Conservation (phyloP, 2,888 invertebrate species). For the Apodemia zela region DNA sequence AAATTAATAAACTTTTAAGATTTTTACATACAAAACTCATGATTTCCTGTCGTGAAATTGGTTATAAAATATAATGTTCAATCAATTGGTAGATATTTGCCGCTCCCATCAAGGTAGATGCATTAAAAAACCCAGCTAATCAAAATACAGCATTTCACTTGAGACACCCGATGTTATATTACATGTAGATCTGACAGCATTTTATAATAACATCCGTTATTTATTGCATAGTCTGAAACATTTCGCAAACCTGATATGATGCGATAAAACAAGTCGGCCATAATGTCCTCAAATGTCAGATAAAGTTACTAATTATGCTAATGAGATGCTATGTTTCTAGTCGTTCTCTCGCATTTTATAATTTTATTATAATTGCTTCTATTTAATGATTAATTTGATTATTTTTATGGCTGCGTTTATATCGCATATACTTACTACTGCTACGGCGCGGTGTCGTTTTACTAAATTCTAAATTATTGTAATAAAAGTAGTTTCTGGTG, state of each 20-base stretch:
- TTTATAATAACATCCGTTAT: neutral
- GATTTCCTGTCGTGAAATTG: too few relatives aligned
- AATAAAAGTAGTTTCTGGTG: neutral
- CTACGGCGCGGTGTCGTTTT: neutral
- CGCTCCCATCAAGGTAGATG: too few relatives aligned
- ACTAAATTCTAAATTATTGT: neutral
- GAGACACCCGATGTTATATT: too few relatives aligned
- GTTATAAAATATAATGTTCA: too few relatives aligned
- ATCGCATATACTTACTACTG: neutral
- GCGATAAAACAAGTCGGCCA: conserved; percentile 10
- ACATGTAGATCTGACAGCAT: neutral
- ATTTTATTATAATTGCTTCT: neutral
- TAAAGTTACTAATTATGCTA: conserved; percentile 10
- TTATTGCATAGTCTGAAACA: neutral
- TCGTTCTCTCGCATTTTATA: neutral
- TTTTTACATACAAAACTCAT: too few relatives aligned
- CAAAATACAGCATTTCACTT: too few relatives aligned
- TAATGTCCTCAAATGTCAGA: conserved; percentile 16
- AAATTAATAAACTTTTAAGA: too few relatives aligned
- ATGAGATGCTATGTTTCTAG: conserved; percentile 5
- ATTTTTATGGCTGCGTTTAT: neutral
- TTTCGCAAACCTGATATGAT: neutral
- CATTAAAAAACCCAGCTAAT: too few relatives aligned
- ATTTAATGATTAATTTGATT: conserved; percentile 1
- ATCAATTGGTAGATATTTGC: too few relatives aligned